A percentile compares a stretch with the other conserved stretches of the same genome.
phyloP scores from a whole-genome alignment of 2,113 vertebrate genomes.

The Cochlearius cochlearius region DNA sequence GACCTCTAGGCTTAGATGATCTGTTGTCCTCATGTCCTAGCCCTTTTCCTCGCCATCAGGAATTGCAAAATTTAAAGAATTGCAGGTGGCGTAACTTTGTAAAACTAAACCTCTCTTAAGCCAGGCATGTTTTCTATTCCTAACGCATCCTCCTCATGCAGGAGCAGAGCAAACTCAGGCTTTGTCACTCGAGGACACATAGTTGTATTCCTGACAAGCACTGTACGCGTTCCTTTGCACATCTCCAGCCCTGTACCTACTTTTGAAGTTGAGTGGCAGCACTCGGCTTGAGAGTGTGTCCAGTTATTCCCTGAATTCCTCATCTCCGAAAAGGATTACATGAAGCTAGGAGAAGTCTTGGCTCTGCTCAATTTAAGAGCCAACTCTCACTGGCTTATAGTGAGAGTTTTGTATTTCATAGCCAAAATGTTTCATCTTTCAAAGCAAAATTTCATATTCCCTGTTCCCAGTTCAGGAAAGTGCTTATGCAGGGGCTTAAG shows the following conservation, averaged over 20 bases:
- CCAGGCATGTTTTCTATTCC: not conserved
- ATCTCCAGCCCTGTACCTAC: not conserved
- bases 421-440: not conserved
- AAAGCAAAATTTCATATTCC: rapidly evolving
- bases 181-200: rapidly evolving
- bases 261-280: not conserved
- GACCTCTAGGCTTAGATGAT: not conserved
- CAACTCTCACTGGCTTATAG: not conserved
- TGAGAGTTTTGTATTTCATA: not conserved
- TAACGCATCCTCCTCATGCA: not conserved
- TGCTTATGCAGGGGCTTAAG: not conserved
- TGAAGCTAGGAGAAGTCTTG: not conserved
- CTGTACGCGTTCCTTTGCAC: rapidly evolving
- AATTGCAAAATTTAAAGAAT: not conserved
- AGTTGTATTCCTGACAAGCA: not conserved
- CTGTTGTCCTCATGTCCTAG: not conserved
- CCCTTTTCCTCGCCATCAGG: not conserved
- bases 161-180: not conserved
- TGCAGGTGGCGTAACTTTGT: not conserved
- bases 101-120: not conserved
- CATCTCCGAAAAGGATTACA: rapidly evolving
- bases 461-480: not conserved
- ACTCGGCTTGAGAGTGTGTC: not conserved
- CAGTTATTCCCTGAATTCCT: not conserved
- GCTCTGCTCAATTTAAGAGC: not conserved